These are phyloP conservation scores for Crocallis elinguaria DNA, from an alignment of 2,888 invertebrate genomes.

Conservation along the genomic window DNA sequence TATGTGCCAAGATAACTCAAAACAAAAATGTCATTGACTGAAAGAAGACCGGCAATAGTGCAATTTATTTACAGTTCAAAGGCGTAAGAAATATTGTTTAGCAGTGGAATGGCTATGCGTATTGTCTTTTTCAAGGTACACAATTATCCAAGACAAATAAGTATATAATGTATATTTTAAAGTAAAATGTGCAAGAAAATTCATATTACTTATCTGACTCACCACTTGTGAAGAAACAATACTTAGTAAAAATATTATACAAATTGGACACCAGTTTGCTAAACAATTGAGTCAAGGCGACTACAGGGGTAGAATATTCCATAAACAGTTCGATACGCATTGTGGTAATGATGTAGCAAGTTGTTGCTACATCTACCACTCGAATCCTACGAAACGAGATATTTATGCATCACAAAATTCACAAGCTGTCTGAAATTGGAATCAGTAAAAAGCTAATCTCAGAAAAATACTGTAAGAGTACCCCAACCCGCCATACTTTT, in stretches of 20 bases:
- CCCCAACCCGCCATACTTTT: no score
- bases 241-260: constrained; percentile 8
- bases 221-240: no score
- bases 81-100: no score
- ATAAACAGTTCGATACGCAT: constrained; percentile 26
- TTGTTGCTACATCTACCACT: constrained; percentile 7
- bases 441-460: neutral
- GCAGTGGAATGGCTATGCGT: no score
- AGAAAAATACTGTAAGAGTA: no score
- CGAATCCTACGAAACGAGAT: neutral
- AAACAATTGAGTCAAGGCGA: constrained; percentile 21
- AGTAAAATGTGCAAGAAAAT: neutral
- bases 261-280: constrained; percentile 1
- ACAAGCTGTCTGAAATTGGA: neutral
- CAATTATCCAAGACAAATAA: neutral
- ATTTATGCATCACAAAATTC: neutral
- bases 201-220: neutral
- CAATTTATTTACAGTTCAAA: no score
- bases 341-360: constrained; percentile 20
- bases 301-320: constrained; percentile 24
- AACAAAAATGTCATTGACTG: neutral
- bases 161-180: neutral
- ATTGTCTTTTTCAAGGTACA: no score
- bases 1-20: neutral
- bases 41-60: no score